Base-by-base conservation (phyloP, 2,113 vertebrate genomes). In the Sylvilagus bachmani region DNA sequence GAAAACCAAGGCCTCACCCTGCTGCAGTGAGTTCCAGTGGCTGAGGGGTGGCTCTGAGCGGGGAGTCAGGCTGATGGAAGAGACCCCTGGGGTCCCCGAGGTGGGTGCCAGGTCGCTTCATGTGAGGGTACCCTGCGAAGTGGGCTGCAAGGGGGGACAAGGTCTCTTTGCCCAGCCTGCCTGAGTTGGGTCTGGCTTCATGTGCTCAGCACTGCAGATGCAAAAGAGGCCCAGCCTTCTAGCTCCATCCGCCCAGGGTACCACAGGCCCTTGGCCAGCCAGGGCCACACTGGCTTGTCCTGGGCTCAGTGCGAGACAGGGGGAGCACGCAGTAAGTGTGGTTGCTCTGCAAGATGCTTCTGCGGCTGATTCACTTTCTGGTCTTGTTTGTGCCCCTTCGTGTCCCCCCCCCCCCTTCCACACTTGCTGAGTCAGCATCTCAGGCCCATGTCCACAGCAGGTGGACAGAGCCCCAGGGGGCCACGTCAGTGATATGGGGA, bases 91-190 rank as follows among this genome's bases (percentile, higher is more conserved):
- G 58, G 16, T 22, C 67, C 25, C 33, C 38, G 21, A 22, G 62
- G n/a, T 31, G 9, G 10, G 71, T 61, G 36, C 16, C 58, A 12
- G n/a, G 49, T 53, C 55, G 6, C 13, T 5, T 1, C 33, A 29
- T 10, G 21, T 21, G 27, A 66, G 16, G 13, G 25, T 44, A 16
- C 7, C 62, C 77, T 9, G 3, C 11, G 83, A 69, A 53, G 29
- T 12, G 38, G 3, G 55, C 33, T 1, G 19, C 0, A 19, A 2
- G 17, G 5, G 44, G 33, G 2, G 10, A 1, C 24, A 2, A 17
- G n/a, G 1, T 1, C 2, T 36, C 74, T 31, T n/a, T 14, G 19
- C 25, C 44, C 33, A 16, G 90, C 33, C 27, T n/a, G 58, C 29
- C 5, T 3, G 31, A 25, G 61, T 38, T 51, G n/a, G 10, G 24